Evolutionary conservation across 2,797 vertebrate species (phyloP), one percentile per base, ranked within the genome.

Genomic region (Macroramphosus scolopax): DNA sequence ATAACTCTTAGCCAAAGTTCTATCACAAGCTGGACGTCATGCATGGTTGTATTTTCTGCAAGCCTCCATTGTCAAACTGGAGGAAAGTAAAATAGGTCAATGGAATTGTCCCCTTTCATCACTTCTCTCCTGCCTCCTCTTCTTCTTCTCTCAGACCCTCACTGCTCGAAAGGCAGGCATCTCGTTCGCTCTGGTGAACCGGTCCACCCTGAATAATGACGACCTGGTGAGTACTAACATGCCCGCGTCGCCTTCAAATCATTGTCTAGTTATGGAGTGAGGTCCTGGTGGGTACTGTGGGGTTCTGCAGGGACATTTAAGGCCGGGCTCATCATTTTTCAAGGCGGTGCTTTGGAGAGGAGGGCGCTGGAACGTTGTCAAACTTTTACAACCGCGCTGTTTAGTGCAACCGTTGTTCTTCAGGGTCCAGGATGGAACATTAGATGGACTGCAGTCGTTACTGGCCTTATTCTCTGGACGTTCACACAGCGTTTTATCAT

Each of bases 91-190:
- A 74, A 60, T 6, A 13, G 36, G 8, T 51, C 7, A 7, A 1
- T 39, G 61, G 52, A 44, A 33, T 57, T 43, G 35, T 62, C 33
- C 9, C 20, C 50, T 49, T 52, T 56, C 38, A 34, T 44, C 24
- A 20, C 56, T 14, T 47, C 5, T 35, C 15, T 15, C 32, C 22
- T 28, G 16, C 16, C 5, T 53, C 25, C 29, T 29, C 44, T 22
- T 22, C 20, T 6, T 3, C n/a, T 35, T 57, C 33, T 31, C 41
- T 42, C 78, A 99, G 96, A 97, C 96, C 13, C 87, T 99, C 80
- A 90, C 96, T 88, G 95, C 95, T 84, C 91, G 96, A 87, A 99
- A 98, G 91, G 95, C 96, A 84, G 96, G 96, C 78, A 93, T 97
- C 78, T 97, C 96, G 44, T 91, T 98, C 68, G 94, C 93, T 70